Conservation (phyloP, 2,113 vertebrate species). For the Melanerpes formicivorus region DNA sequence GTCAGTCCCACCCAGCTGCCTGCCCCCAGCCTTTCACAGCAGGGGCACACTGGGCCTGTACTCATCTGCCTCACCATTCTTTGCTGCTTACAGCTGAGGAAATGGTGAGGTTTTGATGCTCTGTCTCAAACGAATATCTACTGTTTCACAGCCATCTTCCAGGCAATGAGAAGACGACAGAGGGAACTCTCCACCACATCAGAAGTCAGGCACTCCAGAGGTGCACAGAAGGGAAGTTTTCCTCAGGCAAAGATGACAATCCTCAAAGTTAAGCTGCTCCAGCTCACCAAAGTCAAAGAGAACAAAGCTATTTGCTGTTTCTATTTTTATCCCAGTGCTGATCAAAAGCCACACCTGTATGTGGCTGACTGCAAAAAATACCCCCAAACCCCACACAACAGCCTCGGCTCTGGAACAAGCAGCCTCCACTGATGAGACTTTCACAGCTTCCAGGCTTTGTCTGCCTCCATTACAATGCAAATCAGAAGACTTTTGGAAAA, state of each 20-base stretch:
- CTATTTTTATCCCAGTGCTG: background rate
- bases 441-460: background rate
- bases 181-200: background rate
- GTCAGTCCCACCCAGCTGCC: no score
- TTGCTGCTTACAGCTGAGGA: background rate
- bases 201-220: background rate
- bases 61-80: background rate
- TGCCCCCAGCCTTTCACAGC: background rate
- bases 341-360: background rate
- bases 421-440: background rate
- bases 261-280: background rate
- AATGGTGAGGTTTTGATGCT: background rate
- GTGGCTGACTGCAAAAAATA: background rate
- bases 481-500: background rate
- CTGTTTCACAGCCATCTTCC: background rate
- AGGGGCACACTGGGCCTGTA: no score
- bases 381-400: background rate
- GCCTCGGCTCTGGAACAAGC: background rate
- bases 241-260: background rate
- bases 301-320: background rate
- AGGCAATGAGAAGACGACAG: background rate
- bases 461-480: background rate
- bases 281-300: background rate
- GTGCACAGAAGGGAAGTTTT: background rate
- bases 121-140: background rate